phyloP scores from a whole-genome alignment of 2,797 vertebrate species.

The Danio choprae region DNA sequence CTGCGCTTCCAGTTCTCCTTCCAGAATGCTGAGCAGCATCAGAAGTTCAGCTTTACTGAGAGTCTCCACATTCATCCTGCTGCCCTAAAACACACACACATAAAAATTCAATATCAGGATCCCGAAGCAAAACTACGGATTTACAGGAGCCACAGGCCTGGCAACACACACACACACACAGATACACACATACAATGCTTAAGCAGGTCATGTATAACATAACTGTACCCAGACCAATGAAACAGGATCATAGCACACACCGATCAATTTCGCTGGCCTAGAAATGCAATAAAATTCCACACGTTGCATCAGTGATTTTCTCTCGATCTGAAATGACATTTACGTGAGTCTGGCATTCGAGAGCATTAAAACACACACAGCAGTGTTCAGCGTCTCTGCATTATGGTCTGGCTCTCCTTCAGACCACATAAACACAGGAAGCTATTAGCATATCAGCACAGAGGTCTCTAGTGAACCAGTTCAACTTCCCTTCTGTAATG shows the following conservation, averaged over 20 bases:
- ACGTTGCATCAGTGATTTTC: slow-evolving; percentile 7
- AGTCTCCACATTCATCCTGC: slow-evolving; percentile 98
- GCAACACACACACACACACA: neutral
- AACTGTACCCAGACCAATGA: neutral
- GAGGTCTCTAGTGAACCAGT: slow-evolving; percentile 34
- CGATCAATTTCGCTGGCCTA: slow-evolving; percentile 23
- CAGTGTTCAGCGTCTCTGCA: slow-evolving; percentile 28
- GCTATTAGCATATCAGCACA: slow-evolving; percentile 55
- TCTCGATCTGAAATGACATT: slow-evolving; percentile 41
- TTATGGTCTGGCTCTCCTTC: slow-evolving; percentile 36
- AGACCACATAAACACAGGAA: slow-evolving; percentile 55
- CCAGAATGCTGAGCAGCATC: slow-evolving; percentile 95
- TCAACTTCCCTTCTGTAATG: slow-evolving; percentile 36
- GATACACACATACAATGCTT: neutral
- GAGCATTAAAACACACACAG: slow-evolving; percentile 35
- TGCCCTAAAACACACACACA: slow-evolving; percentile 75
- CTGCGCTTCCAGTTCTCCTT: slow-evolving; percentile 96
- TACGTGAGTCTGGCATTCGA: slow-evolving; percentile 26
- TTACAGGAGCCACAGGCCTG: neutral
- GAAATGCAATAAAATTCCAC: slow-evolving; percentile 32
- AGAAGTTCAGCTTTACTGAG: slow-evolving; percentile 95
- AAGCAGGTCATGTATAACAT: slow-evolving; percentile 2
- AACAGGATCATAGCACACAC: slow-evolving; percentile 15
- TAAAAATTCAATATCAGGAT: neutral
- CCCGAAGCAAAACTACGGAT: slow-evolving; percentile 10